Evolutionary conservation across 2,797 vertebrate genomes (phyloP).

Genomic region (Cirrhinus molitorella): DNA sequence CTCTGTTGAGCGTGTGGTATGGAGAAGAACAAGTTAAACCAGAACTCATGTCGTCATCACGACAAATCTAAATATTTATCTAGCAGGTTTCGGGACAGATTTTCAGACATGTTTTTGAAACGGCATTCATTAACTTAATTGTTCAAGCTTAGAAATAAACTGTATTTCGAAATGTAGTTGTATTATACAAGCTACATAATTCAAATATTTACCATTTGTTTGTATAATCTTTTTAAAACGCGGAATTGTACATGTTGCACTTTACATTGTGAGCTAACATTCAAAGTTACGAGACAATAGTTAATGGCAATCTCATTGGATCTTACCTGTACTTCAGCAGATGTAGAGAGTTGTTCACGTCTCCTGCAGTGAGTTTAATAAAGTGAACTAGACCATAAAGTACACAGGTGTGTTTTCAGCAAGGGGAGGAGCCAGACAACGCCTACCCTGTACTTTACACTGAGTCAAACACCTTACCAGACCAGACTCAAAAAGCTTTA

Average conservation of each 20-base stretch:
- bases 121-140: too few relatives aligned
- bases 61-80: constrained; percentile 43
- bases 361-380: constrained; percentile 43
- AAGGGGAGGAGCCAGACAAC: constrained; percentile 58
- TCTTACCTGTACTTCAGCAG: constrained; percentile 67
- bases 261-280: not conserved
- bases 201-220: not conserved
- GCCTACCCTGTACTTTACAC: not conserved
- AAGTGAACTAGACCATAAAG: constrained; percentile 30
- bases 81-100: not conserved
- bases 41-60: constrained; percentile 42
- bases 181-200: not conserved
- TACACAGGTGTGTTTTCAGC: constrained; percentile 65
- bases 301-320: not conserved
- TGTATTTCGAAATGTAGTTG: not conserved
- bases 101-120: not conserved
- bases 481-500: not conserved
- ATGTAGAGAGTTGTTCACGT: constrained; percentile 26
- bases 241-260: not conserved
- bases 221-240: not conserved
- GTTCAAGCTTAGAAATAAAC: not conserved
- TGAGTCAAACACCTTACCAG: not conserved
- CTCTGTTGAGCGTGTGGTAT: constrained; percentile 33
- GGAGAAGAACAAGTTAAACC: constrained; percentile 69
- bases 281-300: not conserved